Conservation (phyloP, 2,113 vertebrate species). For the Reinhardtius hippoglossoides region DNA sequence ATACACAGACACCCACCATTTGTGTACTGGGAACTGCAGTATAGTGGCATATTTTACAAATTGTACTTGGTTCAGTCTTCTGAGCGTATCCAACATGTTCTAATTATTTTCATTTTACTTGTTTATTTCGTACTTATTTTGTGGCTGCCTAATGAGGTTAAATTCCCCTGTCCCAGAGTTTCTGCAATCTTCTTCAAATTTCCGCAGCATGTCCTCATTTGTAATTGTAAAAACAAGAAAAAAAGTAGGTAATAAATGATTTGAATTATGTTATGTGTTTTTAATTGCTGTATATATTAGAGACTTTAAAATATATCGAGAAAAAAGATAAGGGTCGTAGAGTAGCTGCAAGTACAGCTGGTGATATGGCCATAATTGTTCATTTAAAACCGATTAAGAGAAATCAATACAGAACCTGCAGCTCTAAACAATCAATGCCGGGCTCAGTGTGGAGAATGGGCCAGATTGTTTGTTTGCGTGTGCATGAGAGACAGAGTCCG, state of each 20-base stretch:
- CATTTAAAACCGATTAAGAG: conserved; percentile 78
- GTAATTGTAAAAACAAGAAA: not conserved
- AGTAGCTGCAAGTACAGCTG: conserved; percentile 24
- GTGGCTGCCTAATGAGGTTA: not conserved
- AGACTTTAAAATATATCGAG: conserved; percentile 3
- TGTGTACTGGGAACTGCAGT: not conserved
- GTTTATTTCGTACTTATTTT: not conserved
- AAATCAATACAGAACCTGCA: conserved; percentile 69
- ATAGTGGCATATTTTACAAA: not conserved
- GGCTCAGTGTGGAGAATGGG: conserved; percentile 24
- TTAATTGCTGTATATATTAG: not conserved
- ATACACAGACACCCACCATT: not conserved
- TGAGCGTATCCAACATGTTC: not conserved
- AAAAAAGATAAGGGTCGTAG: not conserved
- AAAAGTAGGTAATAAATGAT: not conserved
- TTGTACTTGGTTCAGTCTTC: not conserved
- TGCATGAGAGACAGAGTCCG: conserved; percentile 9
- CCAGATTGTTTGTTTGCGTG: conserved; percentile 31
- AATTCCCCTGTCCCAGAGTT: not conserved
- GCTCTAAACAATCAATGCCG: conserved; percentile 65
- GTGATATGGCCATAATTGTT: conserved; percentile 71
- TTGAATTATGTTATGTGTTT: not conserved
- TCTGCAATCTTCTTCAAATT: not conserved
- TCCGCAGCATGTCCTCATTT: not conserved
- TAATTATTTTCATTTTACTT: not conserved